phyloP scores from a whole-genome alignment of 2,113 vertebrate genomes.

The Anolis carolinensis region DNA sequence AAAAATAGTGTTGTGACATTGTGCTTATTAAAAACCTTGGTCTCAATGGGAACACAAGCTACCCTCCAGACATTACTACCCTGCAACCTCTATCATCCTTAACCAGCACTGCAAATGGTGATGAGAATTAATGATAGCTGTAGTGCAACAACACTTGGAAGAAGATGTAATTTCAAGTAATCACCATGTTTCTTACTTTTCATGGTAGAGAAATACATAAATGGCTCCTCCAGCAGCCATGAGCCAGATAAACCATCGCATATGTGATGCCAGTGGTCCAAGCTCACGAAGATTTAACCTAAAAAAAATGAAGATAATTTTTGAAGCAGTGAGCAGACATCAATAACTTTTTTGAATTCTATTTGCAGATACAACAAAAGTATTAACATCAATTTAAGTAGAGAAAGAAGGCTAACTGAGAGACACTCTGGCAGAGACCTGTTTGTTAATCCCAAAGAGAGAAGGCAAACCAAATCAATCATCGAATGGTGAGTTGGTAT shows the following conservation, averaged over 20 bases:
- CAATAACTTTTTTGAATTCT: background rate
- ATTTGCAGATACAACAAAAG: background rate
- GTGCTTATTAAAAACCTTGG: background rate
- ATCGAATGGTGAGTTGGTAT: no score
- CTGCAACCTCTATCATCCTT: no score
- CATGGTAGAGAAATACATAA: conserved; percentile 97
- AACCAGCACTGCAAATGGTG: background rate
- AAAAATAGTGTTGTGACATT: no score
- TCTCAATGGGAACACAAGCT: no score
- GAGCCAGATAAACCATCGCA: conserved; percentile 98
- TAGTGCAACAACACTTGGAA: background rate
- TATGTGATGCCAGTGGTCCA: conserved; percentile 92
- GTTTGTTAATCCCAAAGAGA: no score
- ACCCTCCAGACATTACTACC: no score
- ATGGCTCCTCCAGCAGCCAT: conserved; percentile 96
- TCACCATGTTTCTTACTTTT: conserved; percentile 83
- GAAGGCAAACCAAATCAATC: no score
- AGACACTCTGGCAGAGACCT: background rate
- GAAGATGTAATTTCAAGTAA: conserved; percentile 48
- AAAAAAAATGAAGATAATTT: conserved; percentile 59
- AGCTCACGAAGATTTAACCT: conserved; percentile 98
- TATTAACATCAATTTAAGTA: background rate
- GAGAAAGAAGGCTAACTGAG: background rate
- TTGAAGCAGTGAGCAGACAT: conserved; percentile 27
- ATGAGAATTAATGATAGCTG: background rate